phyloP scores from a whole-genome alignment of 2,888 invertebrate species.

The Mystacides longicornis region DNA sequence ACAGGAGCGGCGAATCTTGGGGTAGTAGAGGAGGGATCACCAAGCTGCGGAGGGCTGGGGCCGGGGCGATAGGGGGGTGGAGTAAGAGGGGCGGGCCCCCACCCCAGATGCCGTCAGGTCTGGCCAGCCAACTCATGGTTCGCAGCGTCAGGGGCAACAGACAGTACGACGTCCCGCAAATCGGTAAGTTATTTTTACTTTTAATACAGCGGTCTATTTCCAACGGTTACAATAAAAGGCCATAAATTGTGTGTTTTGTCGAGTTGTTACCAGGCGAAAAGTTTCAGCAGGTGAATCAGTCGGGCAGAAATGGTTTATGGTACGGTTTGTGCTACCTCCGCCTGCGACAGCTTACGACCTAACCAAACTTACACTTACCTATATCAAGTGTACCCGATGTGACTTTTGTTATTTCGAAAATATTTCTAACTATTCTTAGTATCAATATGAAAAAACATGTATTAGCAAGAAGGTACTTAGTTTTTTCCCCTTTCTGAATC shows the following conservation, averaged over 20 bases:
- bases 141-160: slow-evolving; percentile 67
- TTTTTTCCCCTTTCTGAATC: no score
- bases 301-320: no score
- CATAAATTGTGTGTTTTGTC: not conserved
- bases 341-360: no score
- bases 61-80: slow-evolving; percentile 33
- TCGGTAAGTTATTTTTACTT: slow-evolving; percentile 54
- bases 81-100: slow-evolving; percentile 34
- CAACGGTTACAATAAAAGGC: not conserved
- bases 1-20: slow-evolving; percentile 25
- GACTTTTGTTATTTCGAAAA: no score
- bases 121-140: slow-evolving; percentile 71
- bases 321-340: no score
- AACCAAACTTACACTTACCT: no score
- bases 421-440: no score
- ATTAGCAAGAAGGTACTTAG: no score
- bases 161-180: slow-evolving; percentile 80
- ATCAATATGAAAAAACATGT: no score
- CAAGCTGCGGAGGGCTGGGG: slow-evolving; percentile 23
- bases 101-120: slow-evolving; percentile 45
- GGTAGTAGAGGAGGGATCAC: slow-evolving; percentile 20
- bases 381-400: no score
- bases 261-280: no score
- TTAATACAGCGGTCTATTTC: not conserved
- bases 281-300: no score